A percentile compares a stretch with the other conserved stretches of the same genome.
Evolutionary conservation across 2,888 invertebrate species (phyloP).

Genomic region (Cinara cedri): DNA sequence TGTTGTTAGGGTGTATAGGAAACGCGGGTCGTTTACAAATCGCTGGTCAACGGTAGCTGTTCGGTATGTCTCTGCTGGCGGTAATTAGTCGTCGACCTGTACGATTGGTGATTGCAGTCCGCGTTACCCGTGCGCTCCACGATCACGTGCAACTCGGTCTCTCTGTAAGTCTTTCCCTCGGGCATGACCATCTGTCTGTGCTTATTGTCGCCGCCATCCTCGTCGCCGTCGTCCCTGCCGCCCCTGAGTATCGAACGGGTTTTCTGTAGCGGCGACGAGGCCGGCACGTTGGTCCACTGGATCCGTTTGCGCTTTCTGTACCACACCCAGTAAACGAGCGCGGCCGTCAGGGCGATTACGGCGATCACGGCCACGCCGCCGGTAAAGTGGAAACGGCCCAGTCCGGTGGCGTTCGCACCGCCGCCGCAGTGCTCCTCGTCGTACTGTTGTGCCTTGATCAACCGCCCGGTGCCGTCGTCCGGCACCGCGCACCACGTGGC

Average conservation of each 20-base stretch:
- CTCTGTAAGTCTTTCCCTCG: constrained; percentile 77
- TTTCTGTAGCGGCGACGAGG: constrained; percentile 55
- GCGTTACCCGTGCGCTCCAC: constrained; percentile 80
- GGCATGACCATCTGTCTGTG: constrained; percentile 71
- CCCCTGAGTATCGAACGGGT: constrained; percentile 54
- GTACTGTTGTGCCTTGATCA: constrained; percentile 37
- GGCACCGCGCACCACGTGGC: constrained; percentile 58
- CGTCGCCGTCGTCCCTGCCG: constrained; percentile 37
- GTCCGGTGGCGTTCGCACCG: neutral
- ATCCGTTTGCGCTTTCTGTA: constrained; percentile 53
- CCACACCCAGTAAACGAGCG: constrained; percentile 55
- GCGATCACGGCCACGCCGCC: constrained; percentile 53
- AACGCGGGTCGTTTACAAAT: constrained; percentile 33
- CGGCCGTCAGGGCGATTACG: constrained; percentile 46
- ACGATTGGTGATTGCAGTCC: constrained; percentile 45
- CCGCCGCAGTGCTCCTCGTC: constrained; percentile 28
- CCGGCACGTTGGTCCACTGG: constrained; percentile 60
- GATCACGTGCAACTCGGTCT: constrained; percentile 85
- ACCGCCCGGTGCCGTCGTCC: constrained; percentile 1
- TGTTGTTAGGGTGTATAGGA: neutral
- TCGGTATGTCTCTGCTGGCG: constrained; percentile 11
- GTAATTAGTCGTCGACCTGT: constrained; percentile 23
- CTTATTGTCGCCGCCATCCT: constrained; percentile 47
- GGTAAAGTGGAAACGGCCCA: constrained; percentile 29
- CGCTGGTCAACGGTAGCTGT: constrained; percentile 57